phyloP scores from a whole-genome alignment of 2,888 invertebrate genomes.

The Mantis religiosa region DNA sequence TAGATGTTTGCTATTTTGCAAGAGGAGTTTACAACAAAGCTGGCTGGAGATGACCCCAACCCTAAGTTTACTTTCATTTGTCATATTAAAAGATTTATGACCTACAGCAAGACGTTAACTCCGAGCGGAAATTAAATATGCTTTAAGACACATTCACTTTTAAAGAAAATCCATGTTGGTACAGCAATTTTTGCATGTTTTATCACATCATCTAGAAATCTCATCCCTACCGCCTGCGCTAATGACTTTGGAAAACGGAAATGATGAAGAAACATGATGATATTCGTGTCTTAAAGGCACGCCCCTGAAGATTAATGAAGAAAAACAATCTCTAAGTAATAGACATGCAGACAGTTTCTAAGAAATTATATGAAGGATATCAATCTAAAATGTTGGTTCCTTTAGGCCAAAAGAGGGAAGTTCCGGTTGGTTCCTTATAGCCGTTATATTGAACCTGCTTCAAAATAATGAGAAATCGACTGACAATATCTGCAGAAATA shows the following conservation, averaged over 20 bases:
- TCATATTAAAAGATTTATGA: no score
- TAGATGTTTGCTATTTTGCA: no score
- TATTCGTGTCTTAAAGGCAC: not conserved
- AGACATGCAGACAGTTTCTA: not conserved
- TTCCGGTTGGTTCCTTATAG: not conserved
- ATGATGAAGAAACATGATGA: not conserved
- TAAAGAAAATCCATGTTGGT: no score
- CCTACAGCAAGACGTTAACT: no score
- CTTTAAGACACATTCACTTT: no score
- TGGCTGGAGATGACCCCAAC: no score
- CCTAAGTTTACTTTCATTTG: no score
- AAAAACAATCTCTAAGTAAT: not conserved
- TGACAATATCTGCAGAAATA: not conserved
- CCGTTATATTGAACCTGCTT: not conserved
- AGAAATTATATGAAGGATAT: not conserved
- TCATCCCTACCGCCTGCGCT: not conserved
- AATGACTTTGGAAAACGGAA: not conserved
- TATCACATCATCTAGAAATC: not conserved
- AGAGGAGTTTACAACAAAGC: no score
- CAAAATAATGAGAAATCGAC: not conserved
- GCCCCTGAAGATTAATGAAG: not conserved
- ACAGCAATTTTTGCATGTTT: not conserved
- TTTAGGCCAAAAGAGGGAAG: not conserved
- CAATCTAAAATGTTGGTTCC: not conserved
- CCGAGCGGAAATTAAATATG: no score